A percentile compares a stretch with the other conserved stretches of the same genome.
Evolutionary conservation across 2,797 vertebrate species (phyloP).

Genomic region (Anguilla megastoma): DNA sequence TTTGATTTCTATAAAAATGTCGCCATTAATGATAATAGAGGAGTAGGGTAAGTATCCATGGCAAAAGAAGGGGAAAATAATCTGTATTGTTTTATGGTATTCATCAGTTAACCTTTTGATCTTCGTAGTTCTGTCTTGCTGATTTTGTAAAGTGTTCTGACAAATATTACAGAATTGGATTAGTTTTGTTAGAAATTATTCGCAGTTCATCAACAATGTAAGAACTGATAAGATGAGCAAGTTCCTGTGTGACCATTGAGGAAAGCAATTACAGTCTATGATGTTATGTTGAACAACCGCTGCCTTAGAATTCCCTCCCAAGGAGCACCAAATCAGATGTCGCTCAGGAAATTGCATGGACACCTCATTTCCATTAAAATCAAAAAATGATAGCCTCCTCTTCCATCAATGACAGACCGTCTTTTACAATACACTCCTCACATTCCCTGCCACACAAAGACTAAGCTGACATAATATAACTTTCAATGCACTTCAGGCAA

Average conservation of each 20-base stretch:
- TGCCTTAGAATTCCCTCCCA: slow-evolving; percentile 24
- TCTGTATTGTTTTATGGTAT: not conserved
- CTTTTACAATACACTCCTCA: slow-evolving; percentile 26
- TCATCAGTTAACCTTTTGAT: not conserved
- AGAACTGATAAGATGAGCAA: slow-evolving; percentile 2
- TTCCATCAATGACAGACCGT: slow-evolving; percentile 26
- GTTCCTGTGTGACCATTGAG: not conserved
- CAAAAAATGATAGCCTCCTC: slow-evolving; percentile 29
- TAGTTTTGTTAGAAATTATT: not conserved
- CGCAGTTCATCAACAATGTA: not conserved
- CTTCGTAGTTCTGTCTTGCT: not conserved
- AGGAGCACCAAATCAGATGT: slow-evolving; percentile 29
- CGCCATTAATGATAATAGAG: not conserved
- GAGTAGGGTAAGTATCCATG: not conserved
- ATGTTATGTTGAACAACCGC: slow-evolving; percentile 15
- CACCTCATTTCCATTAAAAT: slow-evolving; percentile 32
- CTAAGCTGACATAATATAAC: slow-evolving; percentile 23
- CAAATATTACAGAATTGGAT: not conserved
- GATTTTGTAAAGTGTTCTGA: not conserved
- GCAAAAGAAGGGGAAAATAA: not conserved
- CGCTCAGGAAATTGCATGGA: slow-evolving; percentile 32
- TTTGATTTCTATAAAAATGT: not conserved
- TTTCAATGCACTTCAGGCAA: slow-evolving; percentile 24
- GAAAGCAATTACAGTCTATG: slow-evolving; percentile 18
- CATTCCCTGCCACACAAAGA: slow-evolving; percentile 24